These are phyloP conservation scores for Drosophila austrosaltans DNA, from an alignment of 2,888 invertebrate species.

Conservation along the genomic window DNA sequence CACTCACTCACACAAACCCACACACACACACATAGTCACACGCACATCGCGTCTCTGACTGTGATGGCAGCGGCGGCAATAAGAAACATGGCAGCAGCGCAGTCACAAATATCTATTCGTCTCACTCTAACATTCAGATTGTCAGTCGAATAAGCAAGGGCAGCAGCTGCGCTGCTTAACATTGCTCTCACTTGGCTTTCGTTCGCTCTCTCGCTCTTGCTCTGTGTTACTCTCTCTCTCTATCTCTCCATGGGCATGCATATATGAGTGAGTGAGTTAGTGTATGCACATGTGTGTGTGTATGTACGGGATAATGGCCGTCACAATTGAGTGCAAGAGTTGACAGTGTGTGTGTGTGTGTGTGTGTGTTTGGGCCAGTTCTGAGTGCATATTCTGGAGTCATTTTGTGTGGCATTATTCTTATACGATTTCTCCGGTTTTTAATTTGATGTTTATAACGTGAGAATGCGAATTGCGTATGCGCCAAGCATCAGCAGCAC, in stretches of 20 bases:
- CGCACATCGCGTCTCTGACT: constrained; percentile 54
- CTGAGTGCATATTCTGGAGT: constrained; percentile 51
- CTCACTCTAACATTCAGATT: constrained; percentile 47
- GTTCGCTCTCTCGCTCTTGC: constrained; percentile 6
- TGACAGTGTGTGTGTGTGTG: constrained; percentile 13
- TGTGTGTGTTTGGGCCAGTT: constrained; percentile 26
- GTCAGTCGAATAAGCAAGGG: neutral
- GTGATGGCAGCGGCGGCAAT: constrained; percentile 65
- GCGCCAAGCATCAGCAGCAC: constrained; percentile 56
- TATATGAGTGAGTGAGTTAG: constrained; percentile 9
- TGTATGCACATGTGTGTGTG: neutral
- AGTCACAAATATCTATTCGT: constrained; percentile 51
- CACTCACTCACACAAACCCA: constrained; percentile 40
- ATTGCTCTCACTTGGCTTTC: constrained; percentile 20
- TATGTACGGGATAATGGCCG: constrained; percentile 70
- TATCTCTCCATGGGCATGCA: constrained; percentile 15
- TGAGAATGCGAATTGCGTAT: constrained; percentile 79
- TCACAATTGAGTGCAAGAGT: constrained; percentile 61
- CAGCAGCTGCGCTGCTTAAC: constrained; percentile 23
- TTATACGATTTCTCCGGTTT: constrained; percentile 58
- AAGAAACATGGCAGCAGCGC: constrained; percentile 67
- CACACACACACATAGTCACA: constrained; percentile 33
- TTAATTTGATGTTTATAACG: constrained; percentile 77
- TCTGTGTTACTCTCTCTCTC: neutral
- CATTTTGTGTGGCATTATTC: constrained; percentile 49